Conservation (phyloP, 37 sponge, comb jelly and placozoan genomes). For the Beroe ovata region DNA sequence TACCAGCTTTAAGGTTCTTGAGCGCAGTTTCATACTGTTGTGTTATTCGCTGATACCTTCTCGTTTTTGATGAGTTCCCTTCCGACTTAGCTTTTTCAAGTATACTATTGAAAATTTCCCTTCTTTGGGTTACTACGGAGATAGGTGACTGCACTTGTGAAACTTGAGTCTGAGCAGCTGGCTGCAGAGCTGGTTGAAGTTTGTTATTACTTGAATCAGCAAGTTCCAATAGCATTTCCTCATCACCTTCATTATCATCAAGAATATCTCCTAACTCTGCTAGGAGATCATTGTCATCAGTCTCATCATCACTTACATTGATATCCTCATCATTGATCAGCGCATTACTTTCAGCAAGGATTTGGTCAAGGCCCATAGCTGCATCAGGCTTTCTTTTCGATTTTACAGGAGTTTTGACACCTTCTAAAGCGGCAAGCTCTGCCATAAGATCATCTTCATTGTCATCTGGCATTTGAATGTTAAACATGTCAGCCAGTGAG, state of each 20-base stretch:
- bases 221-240: conserved; percentile 5
- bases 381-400: neutral
- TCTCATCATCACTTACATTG: neutral
- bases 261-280: conserved; percentile 37
- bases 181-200: too few relatives aligned
- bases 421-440: conserved; percentile 2
- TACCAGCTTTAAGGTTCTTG: conserved; percentile 28
- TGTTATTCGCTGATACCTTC: conserved; percentile 3
- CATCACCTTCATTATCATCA: neutral
- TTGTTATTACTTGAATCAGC: too few relatives aligned
- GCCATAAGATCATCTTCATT: neutral
- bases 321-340: conserved; percentile 11
- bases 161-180: too few relatives aligned
- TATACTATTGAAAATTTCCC: neutral
- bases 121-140: neutral
- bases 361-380: neutral
- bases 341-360: neutral
- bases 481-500: conserved; percentile 50
- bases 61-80: neutral
- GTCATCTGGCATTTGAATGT: conserved; percentile 8
- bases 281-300: conserved; percentile 7
- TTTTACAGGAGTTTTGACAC: neutral
- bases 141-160: neutral
- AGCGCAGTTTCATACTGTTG: conserved; percentile 22
- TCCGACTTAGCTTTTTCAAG: neutral